These are phyloP conservation scores for Ditylenchus dipsaci DNA, from an alignment of 1,140 invertebrate species.

Conservation along the genomic window DNA sequence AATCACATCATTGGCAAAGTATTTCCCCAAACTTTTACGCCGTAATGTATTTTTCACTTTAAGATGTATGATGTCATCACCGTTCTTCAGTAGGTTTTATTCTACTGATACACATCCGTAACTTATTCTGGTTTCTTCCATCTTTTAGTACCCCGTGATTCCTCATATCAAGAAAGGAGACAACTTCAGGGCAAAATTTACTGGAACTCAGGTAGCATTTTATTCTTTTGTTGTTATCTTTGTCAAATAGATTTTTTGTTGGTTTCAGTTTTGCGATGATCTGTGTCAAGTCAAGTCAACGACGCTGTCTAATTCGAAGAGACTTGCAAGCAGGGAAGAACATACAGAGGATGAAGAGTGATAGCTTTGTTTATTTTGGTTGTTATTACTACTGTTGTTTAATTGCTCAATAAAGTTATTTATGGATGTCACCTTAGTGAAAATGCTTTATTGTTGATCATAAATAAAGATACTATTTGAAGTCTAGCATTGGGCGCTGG, in stretches of 20 bases:
- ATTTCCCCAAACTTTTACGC: no score
- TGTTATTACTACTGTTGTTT: not conserved
- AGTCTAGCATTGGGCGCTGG: not conserved
- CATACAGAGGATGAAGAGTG: not conserved
- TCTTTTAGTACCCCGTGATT: not conserved
- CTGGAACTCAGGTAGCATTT: not conserved
- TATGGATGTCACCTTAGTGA: no score
- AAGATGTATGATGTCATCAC: not conserved
- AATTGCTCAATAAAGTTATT: no score
- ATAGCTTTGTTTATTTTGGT: not conserved
- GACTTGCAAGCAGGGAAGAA: not conserved
- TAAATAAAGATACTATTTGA: not conserved
- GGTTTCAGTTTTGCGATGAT: not conserved
- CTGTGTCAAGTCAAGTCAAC: not conserved
- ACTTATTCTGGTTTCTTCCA: no score
- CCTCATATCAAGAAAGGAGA: conserved; percentile 1
- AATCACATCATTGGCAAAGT: not conserved
- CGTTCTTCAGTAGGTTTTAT: not conserved
- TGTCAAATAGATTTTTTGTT: no score
- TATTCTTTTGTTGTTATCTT: no score
- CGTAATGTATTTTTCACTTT: no score
- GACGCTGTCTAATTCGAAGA: not conserved
- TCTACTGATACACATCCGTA: no score
- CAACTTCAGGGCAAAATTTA: not conserved
- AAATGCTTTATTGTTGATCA: not conserved